Base-by-base conservation (phyloP, 2,888 invertebrate species). In the Stenurella melanura region DNA sequence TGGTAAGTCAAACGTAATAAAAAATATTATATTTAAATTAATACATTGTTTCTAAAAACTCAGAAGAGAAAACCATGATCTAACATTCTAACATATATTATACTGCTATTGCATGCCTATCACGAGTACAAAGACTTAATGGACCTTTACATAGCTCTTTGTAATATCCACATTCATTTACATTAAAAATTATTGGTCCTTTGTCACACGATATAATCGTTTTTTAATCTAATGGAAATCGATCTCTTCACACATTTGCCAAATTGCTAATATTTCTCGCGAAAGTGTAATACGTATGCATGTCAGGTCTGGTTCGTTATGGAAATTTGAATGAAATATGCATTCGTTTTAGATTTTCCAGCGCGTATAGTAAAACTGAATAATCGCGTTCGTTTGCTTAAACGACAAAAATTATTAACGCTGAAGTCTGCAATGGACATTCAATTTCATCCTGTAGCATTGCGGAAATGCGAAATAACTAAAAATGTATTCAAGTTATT, bases 291-390 rank as follows among this genome's bases (percentile, higher is more conserved):
- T 83, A 78, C 76, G 83, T 82, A 83, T 83, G 83, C 83, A 81
- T 81, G 82, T 82, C 82, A 78, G 79, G 82, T 80, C 74, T 78
- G 81, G 80, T 82, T 83, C 81, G 83, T 83, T 83, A 83, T 83
- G 83, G 82, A 82, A 83, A 84, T 83, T 73, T 67, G 77, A 78
- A 82, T 83, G 83, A 83, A 83, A 84, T 82, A 83, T 84, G 81
- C 78, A 83, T 83, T 82, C 83, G 83, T 78, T 82, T 82, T 71
- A 83, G 81, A 82, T 82, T 82, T 82, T 81, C 57, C 78, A 67
- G 74, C 78, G 76, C 79, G 77, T 71, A 71, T n/a, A 57, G 58
- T 34, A 18, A 60, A 60, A 18, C 17, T 12, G 42, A 61, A 17
- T 71, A 71, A 71, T 71, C 60, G 10, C 54, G 19, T 71, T 71